Conservation (phyloP, 64 coral and sea anemone species). For the Catalaphyllia jardinei region DNA sequence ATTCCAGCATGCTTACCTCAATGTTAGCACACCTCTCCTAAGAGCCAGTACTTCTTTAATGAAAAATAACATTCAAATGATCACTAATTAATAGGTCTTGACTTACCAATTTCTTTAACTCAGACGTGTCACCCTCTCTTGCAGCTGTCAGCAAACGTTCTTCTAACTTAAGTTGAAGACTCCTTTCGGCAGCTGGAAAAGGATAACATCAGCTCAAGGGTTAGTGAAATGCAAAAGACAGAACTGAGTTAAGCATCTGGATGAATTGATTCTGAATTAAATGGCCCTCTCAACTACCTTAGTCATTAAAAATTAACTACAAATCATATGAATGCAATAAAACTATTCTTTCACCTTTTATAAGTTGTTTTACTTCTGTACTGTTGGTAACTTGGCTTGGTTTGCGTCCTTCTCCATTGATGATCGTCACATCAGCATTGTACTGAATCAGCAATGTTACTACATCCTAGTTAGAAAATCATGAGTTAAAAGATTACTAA, state of each 20-base stretch:
- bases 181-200: conserved; percentile 71
- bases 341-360: conserved; percentile 49
- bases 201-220: not conserved
- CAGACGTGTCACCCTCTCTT: conserved; percentile 62
- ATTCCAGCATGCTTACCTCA: too few species aligned
- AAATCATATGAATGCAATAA: not conserved
- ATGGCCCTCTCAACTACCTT: too few species aligned
- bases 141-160: conserved; percentile 74
- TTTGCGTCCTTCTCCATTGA: conserved; percentile 84
- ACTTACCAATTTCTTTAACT: conserved; percentile 78
- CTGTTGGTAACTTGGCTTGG: conserved; percentile 86
- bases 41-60: not conserved
- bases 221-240: not conserved
- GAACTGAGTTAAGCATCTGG: too few species aligned
- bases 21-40: not conserved
- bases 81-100: not conserved
- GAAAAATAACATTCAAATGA: not conserved
- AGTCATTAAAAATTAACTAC: too few species aligned
- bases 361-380: conserved; percentile 78
- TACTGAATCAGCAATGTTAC: conserved; percentile 74
- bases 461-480: conserved; percentile 49
- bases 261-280: too few species aligned
- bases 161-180: conserved; percentile 73
- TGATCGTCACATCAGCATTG: conserved; percentile 79
- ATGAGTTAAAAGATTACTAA: not conserved